Evolutionary conservation across 1,140 invertebrate species (phyloP).

Genomic region (Mycetomoellerius zeteki): DNA sequence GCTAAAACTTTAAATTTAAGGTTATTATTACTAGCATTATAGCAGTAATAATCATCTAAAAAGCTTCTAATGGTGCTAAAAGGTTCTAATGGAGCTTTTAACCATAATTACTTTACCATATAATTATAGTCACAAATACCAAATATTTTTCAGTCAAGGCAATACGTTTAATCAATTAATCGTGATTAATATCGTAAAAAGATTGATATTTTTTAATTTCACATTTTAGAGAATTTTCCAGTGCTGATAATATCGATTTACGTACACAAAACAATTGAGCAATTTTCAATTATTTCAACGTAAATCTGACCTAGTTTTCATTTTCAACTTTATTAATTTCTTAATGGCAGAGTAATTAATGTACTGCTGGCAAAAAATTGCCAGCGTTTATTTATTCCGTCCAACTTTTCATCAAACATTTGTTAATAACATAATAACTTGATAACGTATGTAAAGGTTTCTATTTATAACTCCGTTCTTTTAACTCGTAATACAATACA

Average conservation of each 20-base stretch:
- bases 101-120: too few species aligned
- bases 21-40: too few species aligned
- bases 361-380: not conserved
- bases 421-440: conserved; percentile 20
- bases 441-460: conserved; percentile 14
- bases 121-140: too few species aligned
- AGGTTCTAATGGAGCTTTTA: too few species aligned
- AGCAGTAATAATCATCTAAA: too few species aligned
- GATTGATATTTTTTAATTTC: not conserved
- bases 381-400: conserved; percentile 12
- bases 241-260: not conserved
- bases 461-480: not conserved
- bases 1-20: too few species aligned
- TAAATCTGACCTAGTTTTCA: conserved; percentile 18
- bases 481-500: not conserved
- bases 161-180: not conserved
- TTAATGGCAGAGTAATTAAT: conserved; percentile 33
- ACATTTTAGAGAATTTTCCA: not conserved
- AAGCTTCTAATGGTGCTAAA: too few species aligned
- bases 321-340: conserved; percentile 13
- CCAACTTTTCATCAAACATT: conserved; percentile 21
- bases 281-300: conserved; percentile 24
- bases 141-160: not conserved
- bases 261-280: not conserved
- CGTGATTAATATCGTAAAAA: not conserved